Percentiles rank a stretch among this genome's conserved stretches.
These are phyloP conservation scores for Napeogenes sylphis DNA, from an alignment of 2,888 invertebrate species.

Conservation along the genomic window DNA sequence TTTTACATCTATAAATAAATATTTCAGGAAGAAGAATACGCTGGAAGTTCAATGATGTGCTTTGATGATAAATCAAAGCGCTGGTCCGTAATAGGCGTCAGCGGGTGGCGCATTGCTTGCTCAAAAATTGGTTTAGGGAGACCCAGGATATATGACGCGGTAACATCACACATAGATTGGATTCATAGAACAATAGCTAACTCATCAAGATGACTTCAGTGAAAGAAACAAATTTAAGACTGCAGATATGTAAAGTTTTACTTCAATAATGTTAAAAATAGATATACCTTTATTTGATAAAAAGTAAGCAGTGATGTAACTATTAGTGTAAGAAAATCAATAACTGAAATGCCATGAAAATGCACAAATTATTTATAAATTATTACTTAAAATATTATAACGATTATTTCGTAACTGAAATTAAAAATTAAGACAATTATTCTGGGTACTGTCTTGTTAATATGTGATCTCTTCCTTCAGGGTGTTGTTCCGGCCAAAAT, in stretches of 20 bases:
- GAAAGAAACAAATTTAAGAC: conserved; percentile 8
- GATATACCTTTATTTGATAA: not conserved
- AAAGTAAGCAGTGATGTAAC: not conserved
- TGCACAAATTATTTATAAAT: not conserved
- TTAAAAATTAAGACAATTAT: not conserved
- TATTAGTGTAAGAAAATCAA: not conserved
- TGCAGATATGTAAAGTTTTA: not conserved
- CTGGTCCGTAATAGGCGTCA: conserved; percentile 89
- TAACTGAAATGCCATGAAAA: not conserved
- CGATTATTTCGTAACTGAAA: not conserved
- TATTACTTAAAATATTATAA: not conserved
- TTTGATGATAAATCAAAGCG: conserved; percentile 82
- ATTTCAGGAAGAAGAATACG: conserved; percentile 89
- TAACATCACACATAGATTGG: conserved; percentile 91
- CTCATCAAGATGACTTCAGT: conserved; percentile 60
- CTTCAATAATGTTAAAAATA: not conserved
- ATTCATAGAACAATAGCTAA: conserved; percentile 85
- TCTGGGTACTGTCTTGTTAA: not conserved
- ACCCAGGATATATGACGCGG: conserved; percentile 89
- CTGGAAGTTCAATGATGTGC: conserved; percentile 92
- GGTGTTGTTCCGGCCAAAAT: no score
- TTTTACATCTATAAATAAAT: conserved; percentile 3
- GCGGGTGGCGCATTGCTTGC: conserved; percentile 92
- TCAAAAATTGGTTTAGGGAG: conserved; percentile 86
- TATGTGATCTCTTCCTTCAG: not conserved